These are phyloP conservation scores for Acleris emargana DNA, from an alignment of 2,888 invertebrate species.

Conservation along the genomic window DNA sequence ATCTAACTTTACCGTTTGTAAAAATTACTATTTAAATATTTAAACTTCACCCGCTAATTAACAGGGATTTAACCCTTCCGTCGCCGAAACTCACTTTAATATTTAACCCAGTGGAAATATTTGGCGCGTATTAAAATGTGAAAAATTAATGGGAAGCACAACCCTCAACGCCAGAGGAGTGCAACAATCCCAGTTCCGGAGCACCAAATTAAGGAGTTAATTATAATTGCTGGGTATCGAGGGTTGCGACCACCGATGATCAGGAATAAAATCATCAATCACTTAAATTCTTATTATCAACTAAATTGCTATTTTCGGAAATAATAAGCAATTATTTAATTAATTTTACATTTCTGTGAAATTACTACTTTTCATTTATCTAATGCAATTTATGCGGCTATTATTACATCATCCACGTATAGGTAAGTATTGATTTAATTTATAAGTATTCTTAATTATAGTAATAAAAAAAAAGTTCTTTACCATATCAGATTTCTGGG, in stretches of 20 bases:
- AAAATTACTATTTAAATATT: slow-evolving; percentile 84
- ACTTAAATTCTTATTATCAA: no score
- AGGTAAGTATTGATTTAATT: neutral
- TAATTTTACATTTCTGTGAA: no score
- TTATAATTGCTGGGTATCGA: neutral
- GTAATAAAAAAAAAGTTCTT: slow-evolving; percentile 1
- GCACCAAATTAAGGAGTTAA: neutral
- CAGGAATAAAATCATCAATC: no score
- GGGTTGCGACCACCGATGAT: no score
- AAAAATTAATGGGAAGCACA: slow-evolving; percentile 75
- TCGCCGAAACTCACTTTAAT: slow-evolving; percentile 77
- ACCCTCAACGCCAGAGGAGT: slow-evolving; percentile 44
- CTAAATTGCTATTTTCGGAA: no score
- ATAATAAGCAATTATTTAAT: no score
- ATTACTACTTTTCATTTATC: no score
- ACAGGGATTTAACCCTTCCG: slow-evolving; percentile 84
- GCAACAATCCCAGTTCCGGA: slow-evolving; percentile 14
- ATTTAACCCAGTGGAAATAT: slow-evolving; percentile 81
- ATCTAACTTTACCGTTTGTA: slow-evolving; percentile 84
- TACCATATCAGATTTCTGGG: slow-evolving; percentile 3
- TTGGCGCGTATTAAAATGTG: slow-evolving; percentile 83
- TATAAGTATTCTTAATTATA: neutral
- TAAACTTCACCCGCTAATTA: slow-evolving; percentile 78
- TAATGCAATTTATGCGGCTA: neutral
- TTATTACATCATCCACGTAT: neutral